A percentile compares a stretch with the other conserved stretches of the same genome.
Evolutionary conservation across 2,113 vertebrate species (phyloP).

Genomic region (Mormyrus iriodes): DNA sequence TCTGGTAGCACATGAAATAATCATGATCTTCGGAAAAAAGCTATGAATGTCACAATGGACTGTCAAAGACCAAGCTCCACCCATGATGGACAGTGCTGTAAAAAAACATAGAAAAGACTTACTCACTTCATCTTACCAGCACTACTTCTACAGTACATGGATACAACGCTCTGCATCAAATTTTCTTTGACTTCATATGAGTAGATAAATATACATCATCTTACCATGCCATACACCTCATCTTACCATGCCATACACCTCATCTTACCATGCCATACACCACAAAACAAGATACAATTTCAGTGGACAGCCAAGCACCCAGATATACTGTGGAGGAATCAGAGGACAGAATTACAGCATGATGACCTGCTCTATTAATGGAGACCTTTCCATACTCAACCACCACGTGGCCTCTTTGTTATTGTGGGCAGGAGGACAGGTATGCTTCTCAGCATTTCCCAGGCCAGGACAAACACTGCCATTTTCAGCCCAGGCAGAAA

Average conservation of each 20-base stretch:
- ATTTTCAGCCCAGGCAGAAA: neutral
- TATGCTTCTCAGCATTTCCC: neutral
- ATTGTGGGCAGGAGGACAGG: too few relatives aligned
- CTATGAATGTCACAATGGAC: neutral
- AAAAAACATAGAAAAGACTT: neutral
- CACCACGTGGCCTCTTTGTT: neutral
- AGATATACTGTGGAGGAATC: neutral
- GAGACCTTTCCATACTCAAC: neutral
- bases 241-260: neutral
- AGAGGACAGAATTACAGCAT: neutral
- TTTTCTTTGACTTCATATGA: neutral
- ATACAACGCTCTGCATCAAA: neutral
- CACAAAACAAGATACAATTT: neutral
- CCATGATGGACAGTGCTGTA: neutral
- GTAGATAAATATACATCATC: neutral
- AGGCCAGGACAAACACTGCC: neutral
- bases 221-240: neutral
- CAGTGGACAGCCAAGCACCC: neutral
- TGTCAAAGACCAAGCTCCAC: neutral
- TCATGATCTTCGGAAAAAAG: neutral
- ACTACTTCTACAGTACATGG: neutral
- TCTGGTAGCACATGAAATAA: neutral
- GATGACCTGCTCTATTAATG: neutral
- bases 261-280: neutral
- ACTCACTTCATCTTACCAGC: neutral